Evolutionary conservation across 2,797 vertebrate species (phyloP), one percentile per base, ranked within the genome.

Genomic region (Notoglanidium macrostoma): DNA sequence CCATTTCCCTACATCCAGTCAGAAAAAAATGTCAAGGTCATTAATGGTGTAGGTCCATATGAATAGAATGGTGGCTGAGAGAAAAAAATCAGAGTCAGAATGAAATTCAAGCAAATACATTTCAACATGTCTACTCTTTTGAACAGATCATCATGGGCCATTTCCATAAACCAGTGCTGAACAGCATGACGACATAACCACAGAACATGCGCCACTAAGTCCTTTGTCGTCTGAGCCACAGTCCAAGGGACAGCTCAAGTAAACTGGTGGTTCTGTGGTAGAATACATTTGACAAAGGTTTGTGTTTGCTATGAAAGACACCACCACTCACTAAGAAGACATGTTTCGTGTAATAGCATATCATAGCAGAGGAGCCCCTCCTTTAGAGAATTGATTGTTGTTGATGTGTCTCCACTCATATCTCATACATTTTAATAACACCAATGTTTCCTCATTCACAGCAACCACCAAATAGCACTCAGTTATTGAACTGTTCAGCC

Each of bases 121-220:
- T 77, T 32, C 76, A 90, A 91, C 89, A 61, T 85, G 87, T 89
- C 26, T 81, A 90, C 83, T 73, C 40, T 86, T 85, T 87, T 81
- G 26, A 68, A 68, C 86, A n/a, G 32, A 79, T 87, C 89, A 86
- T 91, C 90, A 90, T 84, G 89, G 91, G 80, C 23, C 14, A 26
- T 63, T 55, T 44, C 11, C 12, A 73, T 35, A 51, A 86, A 81
- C 14, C 40, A 54, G 91, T 90, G 89, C 87, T 94, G 95, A 93
- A 94, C 94, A 93, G 90, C 93, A 91, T 89, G 93, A 95, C 92
- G 94, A 94, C 92, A 94, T 95, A 92, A 88, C 85, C 92, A 93
- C 63, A 84, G 32, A 87, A 46, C 51, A 57, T 78, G 26, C 49
- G 70, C 63, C 40, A 51, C 32, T 65, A 79, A 57, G 29, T 35